Base-by-base conservation (phyloP, 2,113 vertebrate genomes). In the Kryptolebias marmoratus region DNA sequence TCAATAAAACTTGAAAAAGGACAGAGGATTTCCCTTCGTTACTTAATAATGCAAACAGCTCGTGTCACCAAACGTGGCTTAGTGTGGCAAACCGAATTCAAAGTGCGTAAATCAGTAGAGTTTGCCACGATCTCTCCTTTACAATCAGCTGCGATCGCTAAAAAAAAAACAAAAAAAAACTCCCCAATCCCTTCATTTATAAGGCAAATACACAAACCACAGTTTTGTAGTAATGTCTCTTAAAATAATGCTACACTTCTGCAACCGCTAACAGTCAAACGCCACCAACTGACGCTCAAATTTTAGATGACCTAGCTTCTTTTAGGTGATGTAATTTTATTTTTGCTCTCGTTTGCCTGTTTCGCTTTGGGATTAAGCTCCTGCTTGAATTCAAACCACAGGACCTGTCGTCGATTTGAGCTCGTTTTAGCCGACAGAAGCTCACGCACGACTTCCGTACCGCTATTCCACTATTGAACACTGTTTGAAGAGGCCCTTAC, bases 61-160 rank as follows among this genome's bases (percentile, higher is more conserved):
- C 27, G 57, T 78, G 28, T 39, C 36, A 48, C 66, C 52, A 44
- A 63, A 36, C 31, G 58, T 54, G 65, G 78, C 48, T 27, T 45
- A 63, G 32, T 39, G 74, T 84, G 74, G 68, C 75, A 56, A 84
- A 68, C 49, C 50, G 79, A 42, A 82, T 78, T 78, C 79, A 92
- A 93, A 88, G 91, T 92, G 91, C 91, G 82, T 82, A 84, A 80
- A 83, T 90, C 88, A 91, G 88, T 90, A 90, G 85, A 82, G 69
- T 67, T 60, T 64, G 82, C 79, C 83, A 81, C 84, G 68, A 80
- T 77, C 31, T 7, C 71, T 68, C 70, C 59, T 80, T 75, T 64
- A 76, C 32, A 32, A 59, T 76, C 68, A 79, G 54, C 44, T 68
- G 32, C 68, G 11, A 69, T 42, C 64, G 58, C 60, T 50, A 68